A percentile compares a stretch with the other conserved stretches of the same genome.
Conservation (phyloP, 2,113 vertebrate species). For the Chionis minor region DNA sequence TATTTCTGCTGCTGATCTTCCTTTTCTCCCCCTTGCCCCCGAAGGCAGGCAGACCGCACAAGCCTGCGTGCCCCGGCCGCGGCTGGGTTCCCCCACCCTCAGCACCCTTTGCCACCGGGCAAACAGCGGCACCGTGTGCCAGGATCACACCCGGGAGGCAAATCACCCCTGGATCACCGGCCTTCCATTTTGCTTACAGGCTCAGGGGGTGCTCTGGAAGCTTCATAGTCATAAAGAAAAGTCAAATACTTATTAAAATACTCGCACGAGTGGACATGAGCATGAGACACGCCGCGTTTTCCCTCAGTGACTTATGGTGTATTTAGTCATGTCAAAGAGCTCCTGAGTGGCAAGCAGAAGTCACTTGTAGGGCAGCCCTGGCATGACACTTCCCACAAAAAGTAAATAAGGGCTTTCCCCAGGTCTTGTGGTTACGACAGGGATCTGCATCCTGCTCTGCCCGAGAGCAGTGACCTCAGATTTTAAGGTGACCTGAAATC, state of each 20-base stretch:
- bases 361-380: background rate
- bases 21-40: too few species aligned
- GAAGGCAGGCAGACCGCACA: background rate
- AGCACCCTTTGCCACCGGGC: rapidly evolving
- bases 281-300: rapidly evolving
- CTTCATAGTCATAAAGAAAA: background rate
- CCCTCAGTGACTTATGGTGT: background rate
- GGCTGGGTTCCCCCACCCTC: background rate
- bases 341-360: background rate
- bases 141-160: rapidly evolving
- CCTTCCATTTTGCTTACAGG: background rate
- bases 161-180: background rate
- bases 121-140: background rate
- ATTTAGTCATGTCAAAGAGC: background rate
- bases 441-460: background rate
- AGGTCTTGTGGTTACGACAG: background rate
- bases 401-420: background rate
- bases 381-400: background rate
- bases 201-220: background rate
- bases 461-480: rapidly evolving
- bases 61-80: rapidly evolving
- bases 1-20: background rate
- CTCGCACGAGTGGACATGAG: rapidly evolving
- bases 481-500: background rate
- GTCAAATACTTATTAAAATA: background rate